Evolutionary conservation across 2,888 invertebrate genomes (phyloP).

Genomic region (Volucella bombylans): DNA sequence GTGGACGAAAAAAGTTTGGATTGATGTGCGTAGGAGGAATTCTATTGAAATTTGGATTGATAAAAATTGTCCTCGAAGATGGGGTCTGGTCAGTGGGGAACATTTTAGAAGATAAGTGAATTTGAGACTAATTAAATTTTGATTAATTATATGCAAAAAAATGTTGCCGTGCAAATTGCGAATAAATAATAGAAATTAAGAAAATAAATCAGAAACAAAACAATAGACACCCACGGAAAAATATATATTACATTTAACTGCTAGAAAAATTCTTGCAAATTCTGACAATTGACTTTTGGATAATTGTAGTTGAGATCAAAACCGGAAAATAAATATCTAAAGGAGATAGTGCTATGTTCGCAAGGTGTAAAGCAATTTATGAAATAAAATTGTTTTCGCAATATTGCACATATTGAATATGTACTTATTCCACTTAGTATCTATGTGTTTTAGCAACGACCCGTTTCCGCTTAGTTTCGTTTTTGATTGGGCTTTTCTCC

Average conservation of each 20-base stretch:
- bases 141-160: too few species aligned
- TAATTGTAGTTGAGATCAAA: neutral
- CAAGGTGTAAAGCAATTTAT: neutral
- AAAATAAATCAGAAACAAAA: constrained; percentile 61
- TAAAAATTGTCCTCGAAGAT: constrained; percentile 78
- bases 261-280: constrained; percentile 25
- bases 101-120: constrained; percentile 43
- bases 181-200: constrained; percentile 25
- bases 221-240: constrained; percentile 56
- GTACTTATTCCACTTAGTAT: too few species aligned
- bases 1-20: constrained; percentile 79
- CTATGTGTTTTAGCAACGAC: too few species aligned
- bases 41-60: constrained; percentile 81
- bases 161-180: too few species aligned
- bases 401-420: too few species aligned
- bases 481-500: too few species aligned
- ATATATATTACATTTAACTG: constrained; percentile 45
- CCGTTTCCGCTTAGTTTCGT: too few species aligned
- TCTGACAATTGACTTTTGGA: constrained; percentile 33
- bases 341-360: constrained; percentile 1
- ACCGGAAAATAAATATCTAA: constrained; percentile 26
- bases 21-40: constrained; percentile 80
- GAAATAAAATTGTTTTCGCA: neutral
- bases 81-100: constrained; percentile 74
- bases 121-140: neutral